Conservation (phyloP, 1,140 invertebrate species). For the Megalopta genalis region DNA sequence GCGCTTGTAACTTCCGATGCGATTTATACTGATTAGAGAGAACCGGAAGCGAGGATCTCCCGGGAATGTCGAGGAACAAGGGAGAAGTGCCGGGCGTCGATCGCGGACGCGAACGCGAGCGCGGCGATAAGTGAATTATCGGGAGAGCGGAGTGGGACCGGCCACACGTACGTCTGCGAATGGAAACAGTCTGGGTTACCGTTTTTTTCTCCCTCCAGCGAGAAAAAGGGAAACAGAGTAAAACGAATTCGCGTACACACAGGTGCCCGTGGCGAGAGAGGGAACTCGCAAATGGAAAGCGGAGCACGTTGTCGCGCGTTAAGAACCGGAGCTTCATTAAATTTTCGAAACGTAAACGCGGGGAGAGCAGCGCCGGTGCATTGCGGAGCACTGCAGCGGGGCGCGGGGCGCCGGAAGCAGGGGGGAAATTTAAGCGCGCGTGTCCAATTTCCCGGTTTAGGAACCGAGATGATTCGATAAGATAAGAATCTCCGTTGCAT, state of each 20-base stretch:
- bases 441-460: slow-evolving; percentile 31
- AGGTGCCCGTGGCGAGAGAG: no score
- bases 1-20: slow-evolving; percentile 61
- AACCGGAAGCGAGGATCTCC: slow-evolving; percentile 34
- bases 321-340: background rate
- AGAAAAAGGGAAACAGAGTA: background rate
- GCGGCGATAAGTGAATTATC: slow-evolving; percentile 37
- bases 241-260: no score
- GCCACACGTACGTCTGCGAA: background rate
- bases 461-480: slow-evolving; percentile 36
- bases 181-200: background rate
- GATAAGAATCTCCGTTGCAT: slow-evolving; percentile 26
- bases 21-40: slow-evolving; percentile 68
- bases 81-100: background rate
- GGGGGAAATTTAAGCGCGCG: slow-evolving; percentile 16
- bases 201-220: background rate
- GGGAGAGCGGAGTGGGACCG: background rate
- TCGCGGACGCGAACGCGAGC: background rate
- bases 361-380: background rate
- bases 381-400: no score
- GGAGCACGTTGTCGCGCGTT: background rate
- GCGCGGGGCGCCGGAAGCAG: background rate
- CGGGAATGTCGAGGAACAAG: slow-evolving; percentile 8
- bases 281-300: background rate
- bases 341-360: slow-evolving; percentile 5